Evolutionary conservation across 1,140 invertebrate species (phyloP), one percentile per base, ranked within the genome.

Genomic region (Drosophila insularis): DNA sequence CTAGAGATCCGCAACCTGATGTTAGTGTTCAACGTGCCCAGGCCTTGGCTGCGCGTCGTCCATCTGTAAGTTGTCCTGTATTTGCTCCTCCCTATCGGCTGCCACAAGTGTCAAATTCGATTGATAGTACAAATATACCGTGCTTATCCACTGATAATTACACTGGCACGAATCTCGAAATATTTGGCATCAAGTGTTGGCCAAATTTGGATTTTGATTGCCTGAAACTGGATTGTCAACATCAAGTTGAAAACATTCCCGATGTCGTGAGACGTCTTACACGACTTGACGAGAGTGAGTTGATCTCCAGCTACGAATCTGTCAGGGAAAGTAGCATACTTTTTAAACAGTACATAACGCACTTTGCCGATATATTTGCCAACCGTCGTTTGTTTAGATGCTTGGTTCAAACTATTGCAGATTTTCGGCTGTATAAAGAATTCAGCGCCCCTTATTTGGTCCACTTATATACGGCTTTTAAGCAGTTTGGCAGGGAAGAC

Each of bases 171-270:
- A n/a, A 58, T 2, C 13, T 14, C 17, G 13, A 46, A 0, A 4
- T 69, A 0, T 80, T 89, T 65, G 84, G 80, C 6, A 43, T 67
- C 3, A 79, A 69, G n/a, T 89, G 84, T 37, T 62, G 63, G 53
- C n/a, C 1, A 0, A 59, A 13, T 63, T 23, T 87, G 1, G 50
- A 71, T 6, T 5, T 27, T 27, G 5, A 37, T 0, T 89, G 84
- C 14, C 2, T 1, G 7, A n/a, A 17, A 0, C 0, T 31, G 17
- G 19, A 40, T 17, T 89, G 84, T 35, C 59, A 89, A 46, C 82
- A 87, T 14, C 2, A 8, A 4, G 23, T 74, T 1, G 17, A 10
- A 13, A 13, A 6, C 19, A n/a, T 63, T 14, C 64, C 64, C 1
- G 63, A 77, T 2, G 65, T 86, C 0, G 60, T 63, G 37, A 54